Evolutionary conservation across 2,113 vertebrate genomes (phyloP).

Genomic region (Ophiodon elongatus): DNA sequence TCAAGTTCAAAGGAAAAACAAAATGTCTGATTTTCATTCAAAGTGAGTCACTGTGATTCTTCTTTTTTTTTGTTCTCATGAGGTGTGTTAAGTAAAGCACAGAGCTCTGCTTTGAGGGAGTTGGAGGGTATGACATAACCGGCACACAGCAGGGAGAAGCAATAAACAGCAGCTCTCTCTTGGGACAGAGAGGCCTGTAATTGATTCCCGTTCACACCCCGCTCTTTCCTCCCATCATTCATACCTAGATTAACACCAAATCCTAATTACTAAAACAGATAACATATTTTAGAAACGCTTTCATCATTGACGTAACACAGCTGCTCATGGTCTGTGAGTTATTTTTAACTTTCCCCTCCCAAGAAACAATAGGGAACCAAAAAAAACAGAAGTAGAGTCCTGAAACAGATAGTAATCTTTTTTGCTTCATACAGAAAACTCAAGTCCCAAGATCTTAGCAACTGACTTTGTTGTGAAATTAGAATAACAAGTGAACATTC

Average conservation of each 20-base stretch:
- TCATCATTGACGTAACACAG: conserved; percentile 47
- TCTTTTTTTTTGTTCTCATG: neutral
- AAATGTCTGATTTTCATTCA: conserved; percentile 35
- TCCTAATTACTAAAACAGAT: conserved; percentile 17
- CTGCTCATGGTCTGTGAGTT: conserved; percentile 44
- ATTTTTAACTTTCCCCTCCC: conserved; percentile 65
- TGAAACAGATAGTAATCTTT: conserved; percentile 16
- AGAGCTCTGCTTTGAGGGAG: conserved; percentile 57
- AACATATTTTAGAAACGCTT: conserved; percentile 21
- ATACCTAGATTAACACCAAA: conserved; percentile 14
- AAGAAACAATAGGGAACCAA: conserved; percentile 8
- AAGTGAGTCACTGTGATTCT: conserved; percentile 30
- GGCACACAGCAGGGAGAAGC: conserved; percentile 72
- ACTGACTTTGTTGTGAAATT: conserved; percentile 56
- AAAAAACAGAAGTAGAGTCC: conserved; percentile 18
- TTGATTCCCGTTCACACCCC: conserved; percentile 71
- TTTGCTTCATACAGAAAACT: neutral
- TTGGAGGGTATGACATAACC: conserved; percentile 79
- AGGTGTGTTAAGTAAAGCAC: conserved; percentile 61
- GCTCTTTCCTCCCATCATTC: conserved; percentile 27
- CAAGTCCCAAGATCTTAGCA: neutral
- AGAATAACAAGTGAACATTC: conserved; percentile 49
- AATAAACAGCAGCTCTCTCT: conserved; percentile 67
- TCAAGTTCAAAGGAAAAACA: neutral
- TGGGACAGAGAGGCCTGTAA: conserved; percentile 68